Base-by-base conservation (phyloP, 2,888 invertebrate species). In the Papilio protenor region DNA sequence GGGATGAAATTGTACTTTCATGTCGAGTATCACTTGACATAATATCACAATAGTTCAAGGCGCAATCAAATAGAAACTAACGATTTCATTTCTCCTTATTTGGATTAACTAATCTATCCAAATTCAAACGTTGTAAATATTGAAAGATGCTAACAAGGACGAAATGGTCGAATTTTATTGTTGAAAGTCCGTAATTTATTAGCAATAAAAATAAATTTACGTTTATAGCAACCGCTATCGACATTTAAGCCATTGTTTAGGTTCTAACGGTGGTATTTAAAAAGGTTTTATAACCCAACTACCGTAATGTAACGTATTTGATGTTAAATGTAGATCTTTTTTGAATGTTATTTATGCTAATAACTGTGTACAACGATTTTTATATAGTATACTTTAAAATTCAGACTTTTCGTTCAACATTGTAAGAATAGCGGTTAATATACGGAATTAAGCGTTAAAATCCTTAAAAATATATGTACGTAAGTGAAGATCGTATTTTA, bases 131-230 rank as follows among this genome's bases (percentile, higher is more conserved):
- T 40, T n/a, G n/a, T 40, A 12, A 59, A 59, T 40, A 64, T 64
- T n/a, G 14, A 64, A 61, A 61, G 61, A 33, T 40, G 33, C 18
- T 61, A 14, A 61, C 40, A 64, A 40, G 27, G 27, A 71, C 18
- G 52, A 71, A 71, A 71, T 52, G 1, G 52, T 47, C n/a, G 52
- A 40, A 55, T 64, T 64, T 64, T 64, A 64, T 18, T 64, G 33
- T 64, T n/a, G 64, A 66, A 66, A 33, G 21, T 18, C n/a, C 1
- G 27, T 3, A 75, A 66, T 66, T 55, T 75, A 66, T 11, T 33
- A 33, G n/a, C 75, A 52, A 75, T 75, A 66, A 75, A 66, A 64
- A 47, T 61, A 27, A 75, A 75, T 66, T 75, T 75, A 75, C 40
- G 64, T 66, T 75, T 75, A 66, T 75, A 11, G 33, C 66, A n/a